phyloP scores from a whole-genome alignment of 2,113 vertebrate genomes.

The Sprattus sprattus region DNA sequence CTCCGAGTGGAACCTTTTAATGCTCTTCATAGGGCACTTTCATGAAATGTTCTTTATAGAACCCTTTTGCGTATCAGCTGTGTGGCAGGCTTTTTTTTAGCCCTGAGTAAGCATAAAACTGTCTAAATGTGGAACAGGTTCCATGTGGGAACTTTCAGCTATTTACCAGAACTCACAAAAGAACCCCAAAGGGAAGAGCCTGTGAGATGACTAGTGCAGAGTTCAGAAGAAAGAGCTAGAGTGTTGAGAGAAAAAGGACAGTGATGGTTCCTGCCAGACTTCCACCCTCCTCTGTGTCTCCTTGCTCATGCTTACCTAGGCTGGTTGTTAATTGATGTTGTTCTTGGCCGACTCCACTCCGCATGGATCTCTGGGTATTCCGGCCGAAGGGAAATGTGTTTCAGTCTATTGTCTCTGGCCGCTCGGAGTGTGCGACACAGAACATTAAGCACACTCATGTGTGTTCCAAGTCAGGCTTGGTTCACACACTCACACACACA shows the following conservation, averaged over 20 bases:
- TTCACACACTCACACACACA: background rate
- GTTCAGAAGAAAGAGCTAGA: background rate
- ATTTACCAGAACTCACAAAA: background rate
- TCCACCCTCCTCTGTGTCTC: conserved; percentile 30
- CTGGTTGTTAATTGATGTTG: conserved; percentile 13
- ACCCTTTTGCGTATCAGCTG: background rate
- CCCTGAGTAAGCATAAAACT: background rate
- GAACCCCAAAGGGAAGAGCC: background rate
- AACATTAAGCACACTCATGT: background rate
- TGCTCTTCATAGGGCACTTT: background rate
- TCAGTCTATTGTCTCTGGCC: conserved; percentile 2
- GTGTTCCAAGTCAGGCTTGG: conserved; percentile 3
- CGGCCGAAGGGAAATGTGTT: background rate
- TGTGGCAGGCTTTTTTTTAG: background rate
- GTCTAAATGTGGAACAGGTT: background rate
- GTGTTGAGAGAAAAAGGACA: conserved; percentile 13
- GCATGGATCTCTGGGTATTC: background rate
- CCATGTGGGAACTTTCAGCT: background rate
- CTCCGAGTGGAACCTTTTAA: background rate
- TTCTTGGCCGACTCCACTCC: background rate
- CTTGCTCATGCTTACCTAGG: conserved; percentile 19
- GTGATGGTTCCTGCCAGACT: conserved; percentile 29
- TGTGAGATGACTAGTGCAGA: background rate
- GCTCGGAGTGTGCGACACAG: background rate
- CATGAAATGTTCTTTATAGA: background rate